Evolutionary conservation across 2,113 vertebrate genomes (phyloP).

Genomic region (Sorex araneus): DNA sequence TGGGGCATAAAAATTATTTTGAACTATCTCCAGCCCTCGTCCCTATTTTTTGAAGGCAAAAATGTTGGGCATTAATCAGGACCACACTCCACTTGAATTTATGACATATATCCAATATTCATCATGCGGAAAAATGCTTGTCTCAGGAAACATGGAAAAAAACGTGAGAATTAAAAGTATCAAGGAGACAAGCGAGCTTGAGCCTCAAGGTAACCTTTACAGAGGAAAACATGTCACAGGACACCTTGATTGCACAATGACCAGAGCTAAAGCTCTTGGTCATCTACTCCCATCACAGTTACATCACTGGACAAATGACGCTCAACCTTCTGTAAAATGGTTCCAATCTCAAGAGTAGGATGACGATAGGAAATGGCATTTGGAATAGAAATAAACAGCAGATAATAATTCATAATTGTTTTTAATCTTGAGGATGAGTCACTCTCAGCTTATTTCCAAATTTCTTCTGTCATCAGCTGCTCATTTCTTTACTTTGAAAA

Average conservation of each 20-base stretch:
- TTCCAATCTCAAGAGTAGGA: conserved; percentile 40
- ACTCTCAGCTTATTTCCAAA: conserved; percentile 75
- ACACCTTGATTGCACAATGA: not conserved
- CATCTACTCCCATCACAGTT: not conserved
- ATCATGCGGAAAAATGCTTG: not conserved
- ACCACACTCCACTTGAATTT: not conserved
- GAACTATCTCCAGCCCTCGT: too few relatives aligned
- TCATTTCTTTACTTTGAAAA: conserved; percentile 78
- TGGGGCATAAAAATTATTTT: too few relatives aligned
- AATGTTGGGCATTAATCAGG: not conserved
- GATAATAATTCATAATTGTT: conserved; percentile 81
- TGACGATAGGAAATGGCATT: conserved; percentile 70
- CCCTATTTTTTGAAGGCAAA: not conserved
- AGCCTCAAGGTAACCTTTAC: conserved; percentile 47
- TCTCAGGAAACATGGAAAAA: conserved; percentile 21
- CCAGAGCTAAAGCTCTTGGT: conserved; percentile 27
- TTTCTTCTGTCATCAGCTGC: conserved; percentile 78
- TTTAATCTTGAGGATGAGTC: conserved; percentile 80
- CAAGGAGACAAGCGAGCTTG: conserved; percentile 15
- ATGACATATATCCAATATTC: not conserved
- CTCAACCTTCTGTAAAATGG: conserved; percentile 23
- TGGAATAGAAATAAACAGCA: conserved; percentile 78
- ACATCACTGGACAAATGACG: not conserved
- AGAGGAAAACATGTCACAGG: conserved; percentile 19
- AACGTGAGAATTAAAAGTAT: conserved; percentile 3